Conservation (phyloP, 2,797 vertebrate genomes). For the Echeneis naucrates region DNA sequence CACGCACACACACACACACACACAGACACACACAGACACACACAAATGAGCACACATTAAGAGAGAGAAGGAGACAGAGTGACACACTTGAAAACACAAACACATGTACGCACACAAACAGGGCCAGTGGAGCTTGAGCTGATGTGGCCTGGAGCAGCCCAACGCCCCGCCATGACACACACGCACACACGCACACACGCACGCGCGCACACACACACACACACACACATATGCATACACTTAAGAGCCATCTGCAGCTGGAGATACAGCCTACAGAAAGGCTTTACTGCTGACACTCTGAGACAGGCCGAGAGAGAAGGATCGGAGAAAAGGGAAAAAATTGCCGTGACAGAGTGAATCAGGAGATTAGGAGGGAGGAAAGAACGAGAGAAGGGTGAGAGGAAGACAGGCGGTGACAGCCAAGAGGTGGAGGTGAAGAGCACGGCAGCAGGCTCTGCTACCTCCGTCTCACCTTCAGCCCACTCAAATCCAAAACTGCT, state of each 20-base stretch:
- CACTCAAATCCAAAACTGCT: slow-evolving; percentile 54
- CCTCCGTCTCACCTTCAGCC: slow-evolving; percentile 47
- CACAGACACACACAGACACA: slow-evolving; percentile 31
- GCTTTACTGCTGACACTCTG: slow-evolving; percentile 73
- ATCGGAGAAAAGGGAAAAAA: slow-evolving; percentile 41
- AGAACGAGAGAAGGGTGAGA: slow-evolving; percentile 7
- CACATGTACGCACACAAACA: slow-evolving; percentile 75
- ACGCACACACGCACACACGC: slow-evolving; percentile 33
- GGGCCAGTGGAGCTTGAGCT: slow-evolving; percentile 82
- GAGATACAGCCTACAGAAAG: slow-evolving; percentile 79
- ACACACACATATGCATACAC: slow-evolving; percentile 50
- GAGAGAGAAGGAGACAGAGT: slow-evolving; percentile 50
- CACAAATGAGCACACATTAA: slow-evolving; percentile 33
- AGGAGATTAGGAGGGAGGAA: slow-evolving; percentile 41
- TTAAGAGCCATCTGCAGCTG: slow-evolving; percentile 83
- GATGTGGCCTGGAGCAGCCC: slow-evolving; percentile 82
- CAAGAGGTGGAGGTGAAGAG: slow-evolving; percentile 12
- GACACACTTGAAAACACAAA: slow-evolving; percentile 75
- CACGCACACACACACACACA: slow-evolving; percentile 25
- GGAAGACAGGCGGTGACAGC: slow-evolving; percentile 35
- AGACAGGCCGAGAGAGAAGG: slow-evolving; percentile 54
- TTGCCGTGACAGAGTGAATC: slow-evolving; percentile 50
- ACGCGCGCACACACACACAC: slow-evolving; percentile 40
- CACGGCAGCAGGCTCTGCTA: slow-evolving; percentile 29
- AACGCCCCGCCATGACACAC: slow-evolving; percentile 66